Evolutionary conservation across 1,140 invertebrate genomes (phyloP), one percentile per base, ranked within the genome.

Genomic region (Patella vulgata): DNA sequence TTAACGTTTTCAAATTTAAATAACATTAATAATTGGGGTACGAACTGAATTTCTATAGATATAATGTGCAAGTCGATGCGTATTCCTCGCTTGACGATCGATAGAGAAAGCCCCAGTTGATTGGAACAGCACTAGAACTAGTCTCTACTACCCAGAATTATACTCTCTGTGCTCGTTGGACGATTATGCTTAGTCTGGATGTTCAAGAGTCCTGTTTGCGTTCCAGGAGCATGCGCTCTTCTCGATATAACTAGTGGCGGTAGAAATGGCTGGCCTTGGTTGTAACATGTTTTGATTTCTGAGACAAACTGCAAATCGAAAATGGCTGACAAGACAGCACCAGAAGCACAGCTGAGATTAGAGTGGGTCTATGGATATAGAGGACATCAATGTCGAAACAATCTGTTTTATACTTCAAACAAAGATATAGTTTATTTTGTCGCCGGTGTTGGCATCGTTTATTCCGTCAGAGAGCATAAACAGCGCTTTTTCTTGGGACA

Each of bases 281-380:
- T 60, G 59, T 36, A 39, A 47, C 53, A 43, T 54, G 8, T 44
- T 65, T 65, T 33, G 51, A 44, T 59, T 55, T 60, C 61, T 63
- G 63, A 63, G 50, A 50, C 52, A 59, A 50, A 56, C 52, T 55
- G 59, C 66, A 56, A 5, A 11, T 50, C 46, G 30, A 43, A 71
- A 51, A 80, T 80, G 78, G 72, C 70, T 46, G 76, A 80, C 42
- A 78, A 72, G 46, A 78, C 74, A 52, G 80, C 80, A 62, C 83
- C 83, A 5, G 66, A 70, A 14, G 66, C 71, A 23, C 75, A 78
- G 50, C 73, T 84, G 11, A 70, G 78, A 17, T 70, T 85, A 40
- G 82, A 84, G 57, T 85, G 84, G 84, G 82, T 85, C 8, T 85
- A 83, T 61, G 84, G 84, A 4, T 85, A 85, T 58, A 67, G 83